Base-by-base conservation (phyloP, 2,888 invertebrate species). In the Trissolcus japonicus region DNA sequence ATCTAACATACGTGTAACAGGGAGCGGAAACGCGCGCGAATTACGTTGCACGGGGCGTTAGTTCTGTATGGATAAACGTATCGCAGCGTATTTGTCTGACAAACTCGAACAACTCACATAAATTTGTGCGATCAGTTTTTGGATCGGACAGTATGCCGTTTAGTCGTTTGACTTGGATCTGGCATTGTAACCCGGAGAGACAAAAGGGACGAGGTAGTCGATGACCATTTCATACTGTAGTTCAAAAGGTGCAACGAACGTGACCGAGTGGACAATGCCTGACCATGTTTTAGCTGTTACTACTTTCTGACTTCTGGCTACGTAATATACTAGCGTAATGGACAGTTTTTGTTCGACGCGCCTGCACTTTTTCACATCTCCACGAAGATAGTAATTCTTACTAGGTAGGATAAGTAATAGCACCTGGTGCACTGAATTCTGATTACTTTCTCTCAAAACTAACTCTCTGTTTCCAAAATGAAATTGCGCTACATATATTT, bases 31-130 rank as follows among this genome's bases (percentile, higher is more conserved):
- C 40, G 63, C 65, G 68, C 59, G 59, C 62, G 68, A 68, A 71
- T 71, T 54, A 63, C 55, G 60, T 55, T 61, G 57, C 54, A 65
- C 54, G 62, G 59, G 76, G 66, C 61, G 76, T 72, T 53, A 16
- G 59, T 29, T 46, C 41, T 60, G 56, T 57, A 65, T 53, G 46
- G 62, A 53, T 60, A 55, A 56, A 65, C 66, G 74, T 56, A 61
- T 51, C 65, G 51, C 55, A 63, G 55, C 63, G 65, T 76, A 79
- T 77, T 79, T 76, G 65, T 51, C 60, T 41, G n/a, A 57, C 48
- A 76, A 82, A 82, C 76, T 80, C 80, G 75, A 81, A 82, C 81
- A 81, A 84, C 79, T 83, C 83, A 79, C 82, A 84, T 84, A 84
- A 84, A 84, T 84, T 83, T 80, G 69, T 56, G 53, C 78, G 80